phyloP scores from a whole-genome alignment of 2,113 vertebrate genomes.

The Hydrochoerus hydrochaeris region DNA sequence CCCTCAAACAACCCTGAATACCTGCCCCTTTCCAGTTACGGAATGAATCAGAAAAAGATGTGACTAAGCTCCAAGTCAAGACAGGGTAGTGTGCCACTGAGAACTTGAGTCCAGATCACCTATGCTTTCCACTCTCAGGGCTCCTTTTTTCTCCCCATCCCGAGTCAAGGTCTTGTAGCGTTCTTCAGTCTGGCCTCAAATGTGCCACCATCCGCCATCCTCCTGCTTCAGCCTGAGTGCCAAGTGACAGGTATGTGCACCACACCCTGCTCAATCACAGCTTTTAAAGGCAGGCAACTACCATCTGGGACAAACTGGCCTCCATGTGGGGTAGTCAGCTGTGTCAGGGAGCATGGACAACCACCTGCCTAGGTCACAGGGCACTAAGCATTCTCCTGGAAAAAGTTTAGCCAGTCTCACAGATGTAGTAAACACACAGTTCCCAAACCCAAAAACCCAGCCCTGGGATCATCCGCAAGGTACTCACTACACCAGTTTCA shows the following conservation, averaged over 20 bases:
- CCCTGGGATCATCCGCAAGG: background rate
- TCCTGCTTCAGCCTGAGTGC: background rate
- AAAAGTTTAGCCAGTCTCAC: background rate
- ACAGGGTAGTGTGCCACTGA: background rate
- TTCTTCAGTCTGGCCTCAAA: background rate
- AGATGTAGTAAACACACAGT: background rate
- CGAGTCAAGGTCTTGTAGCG: background rate
- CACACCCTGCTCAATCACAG: background rate
- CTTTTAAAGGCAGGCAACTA: background rate
- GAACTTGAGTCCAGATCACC: background rate
- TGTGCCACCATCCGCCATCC: background rate
- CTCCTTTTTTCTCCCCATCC: background rate
- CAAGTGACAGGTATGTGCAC: background rate
- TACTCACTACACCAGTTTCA: background rate
- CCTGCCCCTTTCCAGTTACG: background rate
- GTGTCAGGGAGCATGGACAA: background rate
- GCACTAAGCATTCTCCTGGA: background rate
- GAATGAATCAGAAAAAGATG: background rate
- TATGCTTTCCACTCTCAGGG: background rate
- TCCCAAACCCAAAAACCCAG: background rate
- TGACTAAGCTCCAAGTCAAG: background rate
- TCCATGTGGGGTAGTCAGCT: background rate
- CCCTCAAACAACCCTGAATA: background rate
- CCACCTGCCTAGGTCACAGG: background rate
- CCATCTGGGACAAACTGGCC: background rate